phyloP scores from a whole-genome alignment of 2,797 vertebrate genomes.

The Orestias chungarensis region DNA sequence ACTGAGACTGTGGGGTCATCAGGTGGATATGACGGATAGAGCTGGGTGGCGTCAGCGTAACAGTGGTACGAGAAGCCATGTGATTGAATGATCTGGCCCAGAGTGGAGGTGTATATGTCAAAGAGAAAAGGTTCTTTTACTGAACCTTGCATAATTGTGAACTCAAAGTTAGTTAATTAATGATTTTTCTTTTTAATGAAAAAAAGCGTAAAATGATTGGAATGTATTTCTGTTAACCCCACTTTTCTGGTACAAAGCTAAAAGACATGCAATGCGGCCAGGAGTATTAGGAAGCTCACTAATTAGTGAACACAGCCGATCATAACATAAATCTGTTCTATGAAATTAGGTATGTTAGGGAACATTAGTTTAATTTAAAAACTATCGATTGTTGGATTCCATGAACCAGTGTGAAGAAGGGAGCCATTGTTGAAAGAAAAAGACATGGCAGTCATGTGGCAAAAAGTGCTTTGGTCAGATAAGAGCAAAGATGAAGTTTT shows the following conservation, averaged over 20 bases:
- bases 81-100: too few species aligned
- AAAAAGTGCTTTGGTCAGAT: background rate
- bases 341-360: background rate
- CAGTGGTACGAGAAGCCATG: too few species aligned
- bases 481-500: background rate
- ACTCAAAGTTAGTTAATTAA: background rate
- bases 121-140: too few species aligned
- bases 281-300: background rate
- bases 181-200: background rate
- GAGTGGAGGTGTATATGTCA: too few species aligned
- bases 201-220: background rate
- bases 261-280: background rate
- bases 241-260: background rate
- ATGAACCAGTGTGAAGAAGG: background rate
- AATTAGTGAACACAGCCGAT: background rate
- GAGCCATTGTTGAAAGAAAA: background rate
- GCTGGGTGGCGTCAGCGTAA: too few species aligned
- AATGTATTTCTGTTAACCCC: background rate
- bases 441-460: background rate
- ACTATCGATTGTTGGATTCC: too few species aligned
- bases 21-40: too few species aligned
- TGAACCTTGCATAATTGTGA: background rate
- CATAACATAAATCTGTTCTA: background rate
- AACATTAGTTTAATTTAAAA: background rate
- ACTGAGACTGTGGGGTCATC: too few species aligned